Conservation (phyloP, 2,113 vertebrate species). For the Coturnix japonica region DNA sequence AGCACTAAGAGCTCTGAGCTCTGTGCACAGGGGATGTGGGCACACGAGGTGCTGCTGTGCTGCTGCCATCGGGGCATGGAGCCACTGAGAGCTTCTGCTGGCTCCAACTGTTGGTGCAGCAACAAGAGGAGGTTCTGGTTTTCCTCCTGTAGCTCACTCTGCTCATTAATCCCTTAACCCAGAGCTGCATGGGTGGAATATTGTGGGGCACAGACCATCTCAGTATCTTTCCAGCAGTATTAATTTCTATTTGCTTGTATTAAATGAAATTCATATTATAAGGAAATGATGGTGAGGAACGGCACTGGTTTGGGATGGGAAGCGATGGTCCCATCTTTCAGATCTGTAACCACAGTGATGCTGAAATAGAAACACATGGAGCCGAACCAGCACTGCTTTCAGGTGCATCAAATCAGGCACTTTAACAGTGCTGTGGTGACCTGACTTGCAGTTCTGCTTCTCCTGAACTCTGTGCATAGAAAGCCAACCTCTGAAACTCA, state of each 20-base stretch:
- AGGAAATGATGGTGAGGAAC: not conserved
- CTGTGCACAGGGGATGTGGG: accelerated
- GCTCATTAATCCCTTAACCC: accelerated
- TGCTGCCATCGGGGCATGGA: accelerated
- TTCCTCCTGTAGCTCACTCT: not conserved
- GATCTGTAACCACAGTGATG: not conserved
- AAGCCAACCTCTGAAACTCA: not conserved
- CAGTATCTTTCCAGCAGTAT: not conserved
- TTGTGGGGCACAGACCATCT: accelerated
- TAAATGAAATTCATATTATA: accelerated
- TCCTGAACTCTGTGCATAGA: not conserved
- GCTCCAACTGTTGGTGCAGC: no score
- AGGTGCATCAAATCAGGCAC: not conserved
- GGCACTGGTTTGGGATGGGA: not conserved
- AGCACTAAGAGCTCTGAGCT: not conserved
- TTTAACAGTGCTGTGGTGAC: accelerated
- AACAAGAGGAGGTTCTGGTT: not conserved
- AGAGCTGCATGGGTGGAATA: accelerated
- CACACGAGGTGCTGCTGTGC: not conserved
- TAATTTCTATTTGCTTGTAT: not conserved
- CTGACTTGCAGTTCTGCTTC: not conserved
- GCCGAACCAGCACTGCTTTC: not conserved
- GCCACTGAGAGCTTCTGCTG: accelerated
- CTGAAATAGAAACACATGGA: not conserved
- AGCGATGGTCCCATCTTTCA: not conserved